Conservation (phyloP, 1,140 invertebrate genomes). For the Ostrea denselamellosa region DNA sequence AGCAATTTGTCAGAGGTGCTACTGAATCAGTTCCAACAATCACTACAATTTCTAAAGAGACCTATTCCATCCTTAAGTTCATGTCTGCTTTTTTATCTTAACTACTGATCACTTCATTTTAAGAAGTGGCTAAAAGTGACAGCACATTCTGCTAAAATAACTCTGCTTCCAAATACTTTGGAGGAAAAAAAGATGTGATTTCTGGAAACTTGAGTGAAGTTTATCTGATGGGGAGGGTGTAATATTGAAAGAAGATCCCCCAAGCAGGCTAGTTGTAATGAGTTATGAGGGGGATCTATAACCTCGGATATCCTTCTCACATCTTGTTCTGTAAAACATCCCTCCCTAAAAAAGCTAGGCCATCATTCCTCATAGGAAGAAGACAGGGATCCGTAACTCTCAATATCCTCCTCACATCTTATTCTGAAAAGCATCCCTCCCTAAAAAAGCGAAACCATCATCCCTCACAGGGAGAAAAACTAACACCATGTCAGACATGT, state of each 20-base stretch:
- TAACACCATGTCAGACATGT: conserved; percentile 26
- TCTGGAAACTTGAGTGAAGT: conserved; percentile 10
- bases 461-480: conserved; percentile 11
- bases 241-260: conserved; percentile 26
- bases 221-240: conserved; percentile 13
- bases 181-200: background rate
- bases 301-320: background rate
- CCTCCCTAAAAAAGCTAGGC: background rate
- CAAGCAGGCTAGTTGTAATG: conserved; percentile 16
- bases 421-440: background rate
- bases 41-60: background rate
- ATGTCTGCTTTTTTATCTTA: background rate
- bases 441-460: background rate
- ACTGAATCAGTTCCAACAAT: background rate
- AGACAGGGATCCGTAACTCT: background rate
- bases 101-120: conserved; percentile 17
- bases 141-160: conserved; percentile 23
- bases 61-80: background rate
- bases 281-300: conserved; percentile 20
- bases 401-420: conserved; percentile 3
- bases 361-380: background rate
- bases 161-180: conserved; percentile 8
- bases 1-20: conserved; percentile 24
- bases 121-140: conserved; percentile 1
- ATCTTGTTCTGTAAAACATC: conserved; percentile 19